phyloP scores from a whole-genome alignment of 37 sponge, comb jelly and placozoan species.

The Tethya wilhelma region DNA sequence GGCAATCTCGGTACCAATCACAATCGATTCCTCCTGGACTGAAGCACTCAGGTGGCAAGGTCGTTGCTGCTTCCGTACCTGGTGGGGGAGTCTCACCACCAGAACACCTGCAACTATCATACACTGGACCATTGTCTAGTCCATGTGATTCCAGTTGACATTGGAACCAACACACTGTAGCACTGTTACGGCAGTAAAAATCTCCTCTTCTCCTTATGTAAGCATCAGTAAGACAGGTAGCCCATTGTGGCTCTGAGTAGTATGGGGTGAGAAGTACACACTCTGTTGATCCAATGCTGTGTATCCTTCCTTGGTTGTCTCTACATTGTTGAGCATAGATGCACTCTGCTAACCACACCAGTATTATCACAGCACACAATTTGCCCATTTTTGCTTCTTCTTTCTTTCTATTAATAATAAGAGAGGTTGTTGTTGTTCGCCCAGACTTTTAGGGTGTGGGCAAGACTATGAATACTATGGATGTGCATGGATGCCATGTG shows the following conservation, averaged over 20 bases:
- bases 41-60: constrained; percentile 40
- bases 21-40: constrained; percentile 55
- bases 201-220: constrained; percentile 22
- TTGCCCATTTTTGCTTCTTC: too few species aligned
- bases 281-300: constrained; percentile 26
- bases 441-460: too few species aligned
- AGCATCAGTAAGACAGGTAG: constrained; percentile 58
- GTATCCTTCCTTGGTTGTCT: too few species aligned
- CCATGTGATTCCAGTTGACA: constrained; percentile 36
- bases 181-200: not conserved
- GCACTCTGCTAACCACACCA: too few species aligned
- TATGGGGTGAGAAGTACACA: constrained; percentile 36
- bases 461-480: too few species aligned
- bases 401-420: too few species aligned
- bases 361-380: too few species aligned
- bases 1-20: constrained; percentile 53
- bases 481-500: too few species aligned
- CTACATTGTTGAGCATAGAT: too few species aligned
- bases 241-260: constrained; percentile 52
- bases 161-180: constrained; percentile 32
- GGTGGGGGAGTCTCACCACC: not conserved
- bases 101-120: constrained; percentile 27
- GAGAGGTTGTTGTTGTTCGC: too few species aligned
- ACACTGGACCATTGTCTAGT: constrained; percentile 26
- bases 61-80: not conserved